Evolutionary conservation across 2,113 vertebrate species (phyloP).

Genomic region (Carlito syrichta): DNA sequence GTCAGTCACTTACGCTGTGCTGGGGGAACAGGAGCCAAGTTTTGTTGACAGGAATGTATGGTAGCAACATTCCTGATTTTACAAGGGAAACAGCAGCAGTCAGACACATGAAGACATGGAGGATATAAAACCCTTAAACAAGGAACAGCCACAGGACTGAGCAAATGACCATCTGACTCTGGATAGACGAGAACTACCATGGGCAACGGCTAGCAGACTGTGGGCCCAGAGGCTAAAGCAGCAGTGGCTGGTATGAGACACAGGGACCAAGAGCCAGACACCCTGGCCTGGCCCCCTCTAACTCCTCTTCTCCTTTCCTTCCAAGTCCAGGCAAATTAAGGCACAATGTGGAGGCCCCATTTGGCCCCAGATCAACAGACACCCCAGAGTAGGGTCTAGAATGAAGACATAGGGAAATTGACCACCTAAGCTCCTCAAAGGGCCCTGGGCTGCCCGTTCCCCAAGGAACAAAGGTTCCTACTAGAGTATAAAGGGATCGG

Average conservation of each 20-base stretch:
- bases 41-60: background rate
- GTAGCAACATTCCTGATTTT: background rate
- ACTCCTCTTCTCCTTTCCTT: background rate
- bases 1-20: background rate
- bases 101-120: background rate
- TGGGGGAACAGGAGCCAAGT: background rate
- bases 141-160: background rate
- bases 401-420: background rate
- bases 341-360: no score
- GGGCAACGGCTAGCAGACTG: background rate
- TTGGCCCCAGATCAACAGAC: background rate
- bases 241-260: background rate
- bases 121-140: background rate
- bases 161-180: background rate
- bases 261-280: no score
- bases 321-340: background rate
- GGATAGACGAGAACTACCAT: background rate
- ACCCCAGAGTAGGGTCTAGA: background rate
- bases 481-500: background rate
- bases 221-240: background rate
- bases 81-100: background rate
- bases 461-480: background rate
- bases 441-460: background rate
- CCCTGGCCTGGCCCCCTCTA: background rate
- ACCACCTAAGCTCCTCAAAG: background rate